Percentiles rank a stretch among this genome's conserved stretches.
Conservation (phyloP, 2,888 invertebrate genomes). For the Epinotia bilunana region DNA sequence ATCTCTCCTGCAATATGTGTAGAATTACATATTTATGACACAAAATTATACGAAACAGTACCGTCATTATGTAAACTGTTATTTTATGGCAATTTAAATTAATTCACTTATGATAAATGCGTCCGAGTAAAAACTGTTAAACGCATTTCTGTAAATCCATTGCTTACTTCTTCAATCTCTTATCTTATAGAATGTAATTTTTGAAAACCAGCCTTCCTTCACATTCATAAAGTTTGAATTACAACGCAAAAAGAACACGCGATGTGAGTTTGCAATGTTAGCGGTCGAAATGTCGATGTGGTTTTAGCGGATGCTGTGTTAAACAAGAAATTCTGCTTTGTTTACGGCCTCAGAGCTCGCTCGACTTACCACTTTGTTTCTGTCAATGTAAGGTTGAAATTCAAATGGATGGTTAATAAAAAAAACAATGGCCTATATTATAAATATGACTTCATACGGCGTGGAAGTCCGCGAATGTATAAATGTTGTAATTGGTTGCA, state of each 20-base stretch:
- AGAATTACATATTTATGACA: slow-evolving; percentile 65
- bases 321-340: slow-evolving; percentile 62
- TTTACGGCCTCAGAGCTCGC: slow-evolving; percentile 48
- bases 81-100: slow-evolving; percentile 80
- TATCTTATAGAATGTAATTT: neutral
- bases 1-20: slow-evolving; percentile 62
- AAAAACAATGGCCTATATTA: slow-evolving; percentile 62
- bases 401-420: slow-evolving; percentile 45
- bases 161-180: neutral
- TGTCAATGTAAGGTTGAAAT: slow-evolving; percentile 46
- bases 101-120: slow-evolving; percentile 80
- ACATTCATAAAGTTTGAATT: neutral
- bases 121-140: slow-evolving; percentile 67
- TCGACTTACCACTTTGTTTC: slow-evolving; percentile 47
- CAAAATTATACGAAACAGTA: slow-evolving; percentile 62
- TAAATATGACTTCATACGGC: slow-evolving; percentile 70
- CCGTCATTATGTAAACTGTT: slow-evolving; percentile 73
- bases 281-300: slow-evolving; percentile 60
- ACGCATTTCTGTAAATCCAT: slow-evolving; percentile 66
- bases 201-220: neutral
- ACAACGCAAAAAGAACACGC: neutral
- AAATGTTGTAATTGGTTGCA: slow-evolving; percentile 72
- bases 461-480: slow-evolving; percentile 64
- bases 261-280: slow-evolving; percentile 2
- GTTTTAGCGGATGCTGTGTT: slow-evolving; percentile 68